Evolutionary conservation across 2,888 invertebrate genomes (phyloP).

Genomic region (Eristalis pertinax): DNA sequence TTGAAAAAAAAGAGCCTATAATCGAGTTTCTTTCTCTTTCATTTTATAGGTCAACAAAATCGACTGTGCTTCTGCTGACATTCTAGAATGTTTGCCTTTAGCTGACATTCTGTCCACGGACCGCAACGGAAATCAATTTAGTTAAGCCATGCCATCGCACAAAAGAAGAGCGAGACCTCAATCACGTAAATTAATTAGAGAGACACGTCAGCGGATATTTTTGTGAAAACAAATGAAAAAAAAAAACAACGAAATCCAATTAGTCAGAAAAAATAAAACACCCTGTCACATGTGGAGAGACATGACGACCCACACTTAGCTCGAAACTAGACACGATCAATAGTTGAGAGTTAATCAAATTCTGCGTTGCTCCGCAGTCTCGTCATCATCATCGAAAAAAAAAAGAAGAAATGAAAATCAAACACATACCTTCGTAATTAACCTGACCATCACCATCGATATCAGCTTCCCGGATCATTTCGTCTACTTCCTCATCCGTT

Average conservation of each 20-base stretch:
- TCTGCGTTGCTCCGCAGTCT: not conserved
- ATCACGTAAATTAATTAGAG: constrained; percentile 44
- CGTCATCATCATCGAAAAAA: not conserved
- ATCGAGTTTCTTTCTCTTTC: not conserved
- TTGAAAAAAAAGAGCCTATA: not conserved
- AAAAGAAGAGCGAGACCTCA: constrained; percentile 5
- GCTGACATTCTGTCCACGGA: no score
- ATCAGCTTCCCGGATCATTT: constrained; percentile 99
- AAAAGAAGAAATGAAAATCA: not conserved
- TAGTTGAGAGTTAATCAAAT: constrained; percentile 26
- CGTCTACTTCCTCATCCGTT: constrained; percentile 99
- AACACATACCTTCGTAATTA: constrained; percentile 79
- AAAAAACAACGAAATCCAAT: constrained; percentile 41
- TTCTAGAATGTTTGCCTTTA: not conserved
- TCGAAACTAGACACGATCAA: not conserved
- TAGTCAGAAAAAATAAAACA: not conserved
- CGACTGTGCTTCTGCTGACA: not conserved
- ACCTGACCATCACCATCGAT: constrained; percentile 99
- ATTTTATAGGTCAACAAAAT: not conserved
- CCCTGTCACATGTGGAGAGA: not conserved
- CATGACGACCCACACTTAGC: not conserved
- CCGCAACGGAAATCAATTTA: no score
- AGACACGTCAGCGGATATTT: not conserved
- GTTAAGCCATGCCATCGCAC: not conserved
- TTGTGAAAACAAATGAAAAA: not conserved